These are phyloP conservation scores for Tuberolachnus salignus DNA, from an alignment of 2,888 invertebrate genomes.

Conservation along the genomic window DNA sequence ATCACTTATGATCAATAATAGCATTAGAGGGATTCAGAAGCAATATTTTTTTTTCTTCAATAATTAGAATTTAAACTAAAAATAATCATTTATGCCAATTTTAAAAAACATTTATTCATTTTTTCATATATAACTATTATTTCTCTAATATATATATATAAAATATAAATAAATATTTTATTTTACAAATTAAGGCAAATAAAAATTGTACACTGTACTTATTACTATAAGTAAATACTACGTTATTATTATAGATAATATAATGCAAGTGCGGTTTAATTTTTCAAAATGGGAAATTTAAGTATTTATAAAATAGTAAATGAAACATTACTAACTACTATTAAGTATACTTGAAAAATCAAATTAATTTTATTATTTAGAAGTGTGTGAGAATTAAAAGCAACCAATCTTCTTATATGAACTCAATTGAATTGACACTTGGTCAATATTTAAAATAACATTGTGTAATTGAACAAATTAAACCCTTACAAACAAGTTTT, in stretches of 20 bases:
- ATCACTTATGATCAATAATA: conserved; percentile 35
- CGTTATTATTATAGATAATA: not conserved
- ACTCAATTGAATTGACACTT: not conserved
- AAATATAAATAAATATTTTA: not conserved
- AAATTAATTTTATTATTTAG: not conserved
- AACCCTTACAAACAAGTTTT: not conserved
- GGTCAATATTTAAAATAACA: not conserved
- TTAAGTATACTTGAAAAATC: too few species aligned
- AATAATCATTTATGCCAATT: not conserved
- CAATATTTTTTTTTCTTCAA: not conserved
- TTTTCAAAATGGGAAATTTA: not conserved
- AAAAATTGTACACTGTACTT: not conserved
- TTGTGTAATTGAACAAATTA: not conserved
- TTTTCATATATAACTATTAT: too few species aligned
- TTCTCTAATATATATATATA: too few species aligned
- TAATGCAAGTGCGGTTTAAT: not conserved
- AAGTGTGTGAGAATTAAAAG: not conserved
- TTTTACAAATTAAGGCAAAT: not conserved
- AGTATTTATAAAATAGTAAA: too few species aligned
- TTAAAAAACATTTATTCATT: too few species aligned
- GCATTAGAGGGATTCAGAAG: conserved; percentile 54
- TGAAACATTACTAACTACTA: too few species aligned
- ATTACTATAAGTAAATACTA: not conserved
- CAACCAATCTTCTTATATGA: not conserved
- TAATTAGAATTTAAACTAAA: too few species aligned